These are phyloP conservation scores for Malurus alboscapulatus DNA, from an alignment of 2,113 vertebrate genomes.

Conservation along the genomic window DNA sequence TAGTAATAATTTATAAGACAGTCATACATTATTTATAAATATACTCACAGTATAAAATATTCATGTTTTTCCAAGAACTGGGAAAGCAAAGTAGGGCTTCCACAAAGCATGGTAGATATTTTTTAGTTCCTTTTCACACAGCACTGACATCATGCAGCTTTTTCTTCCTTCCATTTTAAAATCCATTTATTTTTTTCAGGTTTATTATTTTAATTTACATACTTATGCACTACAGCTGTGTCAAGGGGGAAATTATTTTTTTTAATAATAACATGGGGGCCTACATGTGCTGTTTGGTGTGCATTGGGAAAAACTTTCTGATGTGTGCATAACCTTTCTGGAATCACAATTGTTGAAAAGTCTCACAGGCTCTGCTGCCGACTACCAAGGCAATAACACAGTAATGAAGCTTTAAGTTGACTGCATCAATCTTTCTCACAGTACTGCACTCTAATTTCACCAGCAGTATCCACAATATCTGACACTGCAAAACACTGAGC, in stretches of 20 bases:
- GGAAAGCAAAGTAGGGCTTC: background rate
- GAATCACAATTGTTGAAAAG: background rate
- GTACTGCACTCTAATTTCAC: background rate
- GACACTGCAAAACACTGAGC: background rate
- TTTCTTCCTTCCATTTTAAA: background rate
- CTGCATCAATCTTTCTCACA: background rate
- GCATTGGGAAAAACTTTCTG: background rate
- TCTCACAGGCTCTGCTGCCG: background rate
- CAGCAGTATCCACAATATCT: background rate
- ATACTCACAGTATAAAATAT: slow-evolving; percentile 3
- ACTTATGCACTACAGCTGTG: background rate
- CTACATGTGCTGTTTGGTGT: background rate
- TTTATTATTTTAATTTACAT: background rate
- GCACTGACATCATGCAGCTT: background rate
- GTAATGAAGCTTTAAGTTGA: background rate
- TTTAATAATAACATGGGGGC: background rate
- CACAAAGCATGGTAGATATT: background rate
- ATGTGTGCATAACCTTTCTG: background rate
- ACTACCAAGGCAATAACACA: background rate
- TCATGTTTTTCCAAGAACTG: slow-evolving; percentile 31
- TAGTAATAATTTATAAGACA: slow-evolving; percentile 38
- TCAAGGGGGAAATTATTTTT: background rate
- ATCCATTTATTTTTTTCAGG: background rate
- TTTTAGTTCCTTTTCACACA: background rate
- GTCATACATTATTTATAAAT: slow-evolving; percentile 32